A percentile compares a stretch with the other conserved stretches of the same genome.
Conservation (phyloP, 2,113 vertebrate genomes). For the Petaurus breviceps region DNA sequence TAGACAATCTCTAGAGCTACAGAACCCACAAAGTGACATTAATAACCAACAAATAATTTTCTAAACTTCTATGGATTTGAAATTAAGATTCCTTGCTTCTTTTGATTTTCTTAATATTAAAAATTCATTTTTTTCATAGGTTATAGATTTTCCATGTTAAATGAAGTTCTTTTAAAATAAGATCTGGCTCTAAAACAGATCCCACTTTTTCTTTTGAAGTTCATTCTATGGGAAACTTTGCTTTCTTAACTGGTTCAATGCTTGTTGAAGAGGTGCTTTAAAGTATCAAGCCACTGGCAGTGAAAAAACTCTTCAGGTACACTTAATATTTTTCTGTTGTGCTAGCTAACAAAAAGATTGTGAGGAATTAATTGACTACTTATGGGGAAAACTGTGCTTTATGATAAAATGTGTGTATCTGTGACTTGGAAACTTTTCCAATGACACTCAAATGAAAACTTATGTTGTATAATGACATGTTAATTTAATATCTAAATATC, state of each 20-base stretch:
- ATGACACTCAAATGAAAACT: neutral
- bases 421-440: neutral
- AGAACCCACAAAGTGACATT: too few relatives aligned
- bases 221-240: neutral
- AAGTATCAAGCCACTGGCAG: neutral
- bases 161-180: neutral
- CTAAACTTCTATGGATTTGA: neutral
- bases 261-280: neutral
- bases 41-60: neutral
- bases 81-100: neutral
- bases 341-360: too few relatives aligned
- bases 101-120: neutral
- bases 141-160: neutral
- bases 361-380: neutral
- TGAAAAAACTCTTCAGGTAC: neutral
- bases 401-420: neutral
- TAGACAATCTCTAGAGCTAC: too few relatives aligned
- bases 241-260: neutral
- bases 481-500: neutral
- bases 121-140: neutral
- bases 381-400: neutral
- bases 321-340: neutral
- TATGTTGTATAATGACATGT: neutral
- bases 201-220: neutral
- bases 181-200: neutral